Evolutionary conservation across 2,888 invertebrate genomes (phyloP).

Genomic region (Lepidonotus clava): DNA sequence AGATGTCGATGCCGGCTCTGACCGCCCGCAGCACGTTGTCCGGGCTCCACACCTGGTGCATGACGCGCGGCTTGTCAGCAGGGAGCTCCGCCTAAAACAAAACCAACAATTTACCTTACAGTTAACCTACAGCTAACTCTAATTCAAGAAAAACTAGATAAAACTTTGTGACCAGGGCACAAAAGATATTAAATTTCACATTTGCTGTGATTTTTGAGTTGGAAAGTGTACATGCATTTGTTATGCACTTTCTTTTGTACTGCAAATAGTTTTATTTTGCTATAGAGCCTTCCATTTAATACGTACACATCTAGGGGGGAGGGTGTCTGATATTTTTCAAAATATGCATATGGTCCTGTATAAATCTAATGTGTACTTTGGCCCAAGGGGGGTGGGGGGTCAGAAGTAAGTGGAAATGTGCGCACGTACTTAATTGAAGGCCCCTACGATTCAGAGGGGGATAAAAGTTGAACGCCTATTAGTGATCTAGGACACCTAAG

Average conservation of each 20-base stretch:
- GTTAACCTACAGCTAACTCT: background rate
- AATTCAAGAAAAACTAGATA: background rate
- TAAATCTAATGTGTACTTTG: too few relatives aligned
- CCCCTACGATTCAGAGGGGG: background rate
- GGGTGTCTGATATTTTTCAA: too few relatives aligned
- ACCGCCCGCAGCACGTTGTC: slow-evolving; percentile 87
- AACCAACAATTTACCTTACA: background rate
- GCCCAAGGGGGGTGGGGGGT: too few relatives aligned
- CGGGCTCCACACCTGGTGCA: slow-evolving; percentile 91
- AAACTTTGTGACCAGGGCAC: background rate
- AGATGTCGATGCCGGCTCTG: slow-evolving; percentile 90
- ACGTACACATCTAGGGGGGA: too few relatives aligned
- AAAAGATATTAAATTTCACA: background rate
- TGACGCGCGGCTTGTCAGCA: slow-evolving; percentile 85
- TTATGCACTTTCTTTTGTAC: too few relatives aligned
- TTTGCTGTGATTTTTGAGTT: too few relatives aligned
- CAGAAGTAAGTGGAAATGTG: background rate
- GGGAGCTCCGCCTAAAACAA: slow-evolving; percentile 85
- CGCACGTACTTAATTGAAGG: too few relatives aligned
- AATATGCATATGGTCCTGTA: too few relatives aligned
- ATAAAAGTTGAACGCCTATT: background rate
- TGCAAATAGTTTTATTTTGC: too few relatives aligned
- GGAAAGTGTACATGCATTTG: too few relatives aligned
- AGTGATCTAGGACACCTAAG: background rate
- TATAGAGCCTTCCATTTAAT: too few relatives aligned